Evolutionary conservation across 2,888 invertebrate species (phyloP).

Genomic region (Andrena bucephala): DNA sequence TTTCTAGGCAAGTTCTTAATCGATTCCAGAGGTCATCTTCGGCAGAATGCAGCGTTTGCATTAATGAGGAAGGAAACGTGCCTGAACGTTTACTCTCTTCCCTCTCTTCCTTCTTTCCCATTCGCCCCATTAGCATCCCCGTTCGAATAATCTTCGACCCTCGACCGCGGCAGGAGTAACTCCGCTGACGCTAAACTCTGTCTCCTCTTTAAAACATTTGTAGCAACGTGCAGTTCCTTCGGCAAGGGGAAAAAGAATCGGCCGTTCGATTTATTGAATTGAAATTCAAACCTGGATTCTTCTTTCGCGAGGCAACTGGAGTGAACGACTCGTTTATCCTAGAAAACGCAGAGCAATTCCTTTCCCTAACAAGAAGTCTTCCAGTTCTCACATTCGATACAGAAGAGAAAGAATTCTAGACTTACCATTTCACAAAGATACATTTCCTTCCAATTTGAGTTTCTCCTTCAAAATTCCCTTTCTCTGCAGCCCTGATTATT

Average conservation of each 20-base stretch:
- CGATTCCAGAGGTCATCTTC: conserved; percentile 25
- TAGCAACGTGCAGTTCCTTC: background rate
- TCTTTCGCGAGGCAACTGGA: background rate
- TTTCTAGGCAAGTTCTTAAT: conserved; percentile 20
- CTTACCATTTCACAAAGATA: too few relatives aligned
- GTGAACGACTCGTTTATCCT: background rate
- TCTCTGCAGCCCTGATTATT: too few relatives aligned
- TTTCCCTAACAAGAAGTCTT: too few relatives aligned
- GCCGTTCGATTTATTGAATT: background rate
- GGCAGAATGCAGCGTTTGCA: conserved; percentile 21
- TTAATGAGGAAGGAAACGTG: conserved; percentile 50
- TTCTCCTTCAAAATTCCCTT: too few relatives aligned
- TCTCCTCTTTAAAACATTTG: conserved; percentile 11
- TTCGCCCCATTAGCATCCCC: conserved; percentile 23
- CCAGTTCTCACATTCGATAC: too few relatives aligned
- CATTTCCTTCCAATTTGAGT: too few relatives aligned
- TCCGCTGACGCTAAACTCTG: conserved; percentile 11
- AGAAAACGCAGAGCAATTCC: too few relatives aligned
- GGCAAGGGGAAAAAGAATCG: background rate
- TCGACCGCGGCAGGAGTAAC: conserved; percentile 4
- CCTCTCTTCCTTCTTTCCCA: background rate
- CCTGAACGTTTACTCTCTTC: conserved; percentile 31
- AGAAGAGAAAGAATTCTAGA: too few relatives aligned
- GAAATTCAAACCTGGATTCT: background rate
- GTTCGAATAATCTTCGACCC: conserved; percentile 14